These are phyloP conservation scores for Nycticryphes semicollaris DNA, from an alignment of 2,113 vertebrate genomes.

Conservation along the genomic window DNA sequence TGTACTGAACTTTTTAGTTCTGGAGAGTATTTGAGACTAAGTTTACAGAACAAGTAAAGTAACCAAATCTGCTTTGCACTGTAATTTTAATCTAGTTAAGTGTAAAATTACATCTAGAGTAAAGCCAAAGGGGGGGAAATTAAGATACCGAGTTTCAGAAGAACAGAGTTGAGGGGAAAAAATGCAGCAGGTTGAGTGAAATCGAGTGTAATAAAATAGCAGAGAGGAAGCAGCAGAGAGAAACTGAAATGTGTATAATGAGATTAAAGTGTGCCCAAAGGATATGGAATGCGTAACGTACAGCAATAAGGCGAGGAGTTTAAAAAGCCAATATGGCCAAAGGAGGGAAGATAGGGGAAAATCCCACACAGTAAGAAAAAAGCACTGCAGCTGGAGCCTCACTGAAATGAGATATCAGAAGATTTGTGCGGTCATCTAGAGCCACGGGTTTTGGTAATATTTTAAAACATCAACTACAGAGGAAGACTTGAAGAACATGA, in stretches of 20 bases:
- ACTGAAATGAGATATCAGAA: not conserved
- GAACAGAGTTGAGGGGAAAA: not conserved
- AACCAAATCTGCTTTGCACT: not conserved
- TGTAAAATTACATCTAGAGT: conserved; percentile 24
- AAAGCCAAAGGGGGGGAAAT: conserved; percentile 10
- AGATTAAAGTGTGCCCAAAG: conserved; percentile 62
- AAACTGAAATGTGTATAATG: conserved; percentile 39
- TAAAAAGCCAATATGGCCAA: not conserved
- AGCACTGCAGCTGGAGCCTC: not conserved
- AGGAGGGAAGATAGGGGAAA: not conserved
- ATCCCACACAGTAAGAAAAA: not conserved
- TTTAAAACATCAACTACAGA: not conserved
- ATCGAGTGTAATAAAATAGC: conserved; percentile 13
- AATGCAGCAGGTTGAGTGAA: conserved; percentile 22
- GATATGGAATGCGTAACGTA: conserved; percentile 19
- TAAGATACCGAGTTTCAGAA: conserved; percentile 2
- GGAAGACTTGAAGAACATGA: not conserved
- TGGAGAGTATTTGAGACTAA: not conserved
- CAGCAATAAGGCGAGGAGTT: not conserved
- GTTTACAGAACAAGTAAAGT: not conserved
- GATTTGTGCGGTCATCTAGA: not conserved
- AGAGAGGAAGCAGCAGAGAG: conserved; percentile 32
- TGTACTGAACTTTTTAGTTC: not conserved
- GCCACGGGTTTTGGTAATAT: not conserved
- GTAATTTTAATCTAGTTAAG: conserved; percentile 43